These are phyloP conservation scores for Cynoglossus semilaevis DNA, from an alignment of 2,113 vertebrate species.

Conservation along the genomic window DNA sequence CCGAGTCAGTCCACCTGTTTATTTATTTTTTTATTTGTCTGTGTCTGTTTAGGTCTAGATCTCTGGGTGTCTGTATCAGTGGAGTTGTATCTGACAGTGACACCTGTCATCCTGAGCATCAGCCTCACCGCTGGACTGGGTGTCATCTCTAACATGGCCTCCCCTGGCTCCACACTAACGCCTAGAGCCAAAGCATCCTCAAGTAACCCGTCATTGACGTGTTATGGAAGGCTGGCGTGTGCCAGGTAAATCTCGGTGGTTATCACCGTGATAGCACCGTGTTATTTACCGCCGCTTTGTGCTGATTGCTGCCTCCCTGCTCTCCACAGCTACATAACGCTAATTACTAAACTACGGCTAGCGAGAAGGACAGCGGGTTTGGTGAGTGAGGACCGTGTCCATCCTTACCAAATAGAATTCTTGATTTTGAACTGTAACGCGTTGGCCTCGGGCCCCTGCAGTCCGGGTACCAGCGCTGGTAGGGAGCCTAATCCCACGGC, in stretches of 20 bases:
- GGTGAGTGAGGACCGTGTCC: conserved; percentile 7
- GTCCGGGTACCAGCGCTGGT: conserved; percentile 86
- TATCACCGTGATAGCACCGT: not conserved
- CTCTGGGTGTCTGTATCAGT: not conserved
- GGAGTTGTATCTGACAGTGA: conserved; percentile 38
- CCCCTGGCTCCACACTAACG: conserved; percentile 53
- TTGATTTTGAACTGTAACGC: conserved; percentile 93
- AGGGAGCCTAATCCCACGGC: conserved; percentile 77
- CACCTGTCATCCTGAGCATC: conserved; percentile 70
- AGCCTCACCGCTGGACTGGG: conserved; percentile 43
- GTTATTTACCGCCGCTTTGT: conserved; percentile 61
- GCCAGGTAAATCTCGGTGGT: not conserved
- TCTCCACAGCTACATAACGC: conserved; percentile 49
- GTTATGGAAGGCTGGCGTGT: not conserved
- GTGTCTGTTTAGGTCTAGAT: not conserved
- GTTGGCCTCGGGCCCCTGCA: conserved; percentile 88
- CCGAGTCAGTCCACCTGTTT: not conserved
- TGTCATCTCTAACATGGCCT: conserved; percentile 66
- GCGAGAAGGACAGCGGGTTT: conserved; percentile 43
- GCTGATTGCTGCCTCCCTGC: conserved; percentile 45
- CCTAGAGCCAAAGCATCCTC: conserved; percentile 17
- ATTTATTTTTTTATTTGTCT: not conserved
- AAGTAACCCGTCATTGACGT: conserved; percentile 2
- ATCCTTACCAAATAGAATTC: conserved; percentile 92
- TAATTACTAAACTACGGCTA: conserved; percentile 66